phyloP scores from a whole-genome alignment of 2,888 invertebrate genomes.

The Bursaphelenchus okinawaensis region DNA sequence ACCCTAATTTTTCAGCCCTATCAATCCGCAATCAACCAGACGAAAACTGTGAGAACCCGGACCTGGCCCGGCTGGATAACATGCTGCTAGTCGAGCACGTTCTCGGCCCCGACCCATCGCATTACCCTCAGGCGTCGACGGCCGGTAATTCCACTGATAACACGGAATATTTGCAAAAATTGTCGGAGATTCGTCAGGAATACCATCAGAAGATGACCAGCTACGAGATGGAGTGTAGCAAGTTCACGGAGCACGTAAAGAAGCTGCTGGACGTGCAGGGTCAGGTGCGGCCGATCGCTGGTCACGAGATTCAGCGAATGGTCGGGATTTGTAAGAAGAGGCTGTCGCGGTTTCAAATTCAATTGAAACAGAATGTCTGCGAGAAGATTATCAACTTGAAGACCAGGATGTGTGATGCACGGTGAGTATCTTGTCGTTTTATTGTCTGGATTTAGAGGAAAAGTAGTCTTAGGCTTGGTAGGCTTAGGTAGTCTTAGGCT shows the following conservation, averaged over 20 bases:
- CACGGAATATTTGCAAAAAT: constrained; percentile 20
- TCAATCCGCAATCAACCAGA: not conserved
- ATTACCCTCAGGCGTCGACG: not conserved
- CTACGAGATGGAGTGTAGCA: constrained; percentile 4
- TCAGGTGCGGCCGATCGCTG: constrained; percentile 91
- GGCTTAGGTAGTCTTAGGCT: too few relatives aligned
- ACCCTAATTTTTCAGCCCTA: not conserved
- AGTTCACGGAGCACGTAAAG: constrained; percentile 65
- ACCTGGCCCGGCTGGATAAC: constrained; percentile 25
- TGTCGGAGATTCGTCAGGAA: constrained; percentile 12
- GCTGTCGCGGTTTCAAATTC: constrained; percentile 64
- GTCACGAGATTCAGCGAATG: constrained; percentile 87
- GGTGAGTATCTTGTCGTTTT: too few relatives aligned
- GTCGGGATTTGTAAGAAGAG: constrained; percentile 94
- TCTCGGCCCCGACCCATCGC: not conserved
- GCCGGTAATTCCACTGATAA: constrained; percentile 16
- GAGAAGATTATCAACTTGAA: constrained; percentile 97
- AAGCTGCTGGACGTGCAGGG: constrained; percentile 66
- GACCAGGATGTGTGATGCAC: constrained; percentile 70
- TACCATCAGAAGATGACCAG: constrained; percentile 8
- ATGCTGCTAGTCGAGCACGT: constrained; percentile 26
- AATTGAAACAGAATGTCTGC: constrained; percentile 95
- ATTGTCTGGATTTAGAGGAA: too few relatives aligned
- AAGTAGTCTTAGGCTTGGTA: too few relatives aligned
- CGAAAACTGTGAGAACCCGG: not conserved